A percentile compares a stretch with the other conserved stretches of the same genome.
These are phyloP conservation scores for Amiota mariae DNA, from an alignment of 2,888 invertebrate genomes.

Conservation along the genomic window DNA sequence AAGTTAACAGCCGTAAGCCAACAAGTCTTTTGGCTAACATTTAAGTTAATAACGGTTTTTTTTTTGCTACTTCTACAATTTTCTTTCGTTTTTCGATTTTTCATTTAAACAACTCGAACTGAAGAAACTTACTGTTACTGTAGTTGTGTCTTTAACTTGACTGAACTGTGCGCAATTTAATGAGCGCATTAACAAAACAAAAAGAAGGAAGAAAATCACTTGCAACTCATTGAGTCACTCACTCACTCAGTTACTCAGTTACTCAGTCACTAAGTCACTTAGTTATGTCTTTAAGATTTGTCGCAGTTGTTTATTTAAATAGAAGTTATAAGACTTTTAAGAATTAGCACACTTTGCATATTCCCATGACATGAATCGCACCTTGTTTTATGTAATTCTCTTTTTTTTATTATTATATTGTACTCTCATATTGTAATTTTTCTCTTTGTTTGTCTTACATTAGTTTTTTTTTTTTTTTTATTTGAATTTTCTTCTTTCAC, in stretches of 20 bases:
- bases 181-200: conserved; percentile 20
- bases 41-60: conserved; percentile 16
- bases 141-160: conserved; percentile 1
- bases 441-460: conserved; percentile 2
- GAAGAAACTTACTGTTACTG: no score
- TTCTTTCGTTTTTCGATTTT: no score
- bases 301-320: neutral
- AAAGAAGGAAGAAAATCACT: neutral
- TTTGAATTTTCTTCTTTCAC: neutral
- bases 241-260: no score
- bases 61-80: neutral
- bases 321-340: neutral
- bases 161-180: conserved; percentile 16
- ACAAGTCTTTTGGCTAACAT: neutral
- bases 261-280: neutral
- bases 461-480: neutral
- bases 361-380: conserved; percentile 22
- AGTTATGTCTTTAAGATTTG: neutral
- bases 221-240: no score
- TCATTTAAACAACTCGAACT: no score
- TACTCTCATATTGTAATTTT: neutral
- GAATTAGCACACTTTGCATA: conserved; percentile 27
- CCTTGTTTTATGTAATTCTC: neutral
- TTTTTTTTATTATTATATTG: neutral
- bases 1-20: conserved; percentile 7